Base-by-base conservation (phyloP, 1,140 invertebrate genomes). In the Diorhabda elongata region DNA sequence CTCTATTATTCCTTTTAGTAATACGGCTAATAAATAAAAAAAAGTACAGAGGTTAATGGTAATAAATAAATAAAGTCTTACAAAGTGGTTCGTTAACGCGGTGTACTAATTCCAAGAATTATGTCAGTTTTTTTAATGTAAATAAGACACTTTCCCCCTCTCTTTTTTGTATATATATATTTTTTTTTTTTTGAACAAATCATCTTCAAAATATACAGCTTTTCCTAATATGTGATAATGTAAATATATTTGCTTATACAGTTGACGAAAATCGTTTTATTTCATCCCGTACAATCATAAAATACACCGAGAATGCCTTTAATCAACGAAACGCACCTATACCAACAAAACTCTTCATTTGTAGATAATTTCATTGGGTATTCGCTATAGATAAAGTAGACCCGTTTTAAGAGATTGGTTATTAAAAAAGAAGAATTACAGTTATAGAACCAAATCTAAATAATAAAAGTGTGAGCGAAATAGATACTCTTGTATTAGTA, bases 191-290 rank as follows among this genome's bases (percentile, higher is more conserved):
- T 26, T 60, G 26, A 42, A 42, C 57, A 52, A 63, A 56, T 11
- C 62, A 64, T 44, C 26, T 47, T 64, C 11, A 64, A 56, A 26
- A 56, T 64, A 62, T 67, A 71, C 69, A 65, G 66, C 66, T 66
- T 69, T 67, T 71, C 70, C 67, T 71, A 66, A 71, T 71, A 71
- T 71, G 70, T 71, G 70, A 71, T 71, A 71, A 71, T 71, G 70
- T 71, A 71, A 71, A 71, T 71, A 71, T 68, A 71, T 69, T 52
- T 52, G 47, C 47, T 52, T 52, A 52, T 52, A n/a, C 47, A 52
- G n/a, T 52, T 52, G 2, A 52, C 26, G 26, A 26, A 26, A 26
- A 26, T 26, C 26, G 26, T 26, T 26, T 26, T 26, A 26, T 26
- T 26, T 26, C 26, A 1, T 26, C 26, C 26, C 26, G 26, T 26